A percentile compares a stretch with the other conserved stretches of the same genome.
These are phyloP conservation scores for Conchocele bisecta DNA, from an alignment of 2,888 invertebrate species.

Conservation along the genomic window DNA sequence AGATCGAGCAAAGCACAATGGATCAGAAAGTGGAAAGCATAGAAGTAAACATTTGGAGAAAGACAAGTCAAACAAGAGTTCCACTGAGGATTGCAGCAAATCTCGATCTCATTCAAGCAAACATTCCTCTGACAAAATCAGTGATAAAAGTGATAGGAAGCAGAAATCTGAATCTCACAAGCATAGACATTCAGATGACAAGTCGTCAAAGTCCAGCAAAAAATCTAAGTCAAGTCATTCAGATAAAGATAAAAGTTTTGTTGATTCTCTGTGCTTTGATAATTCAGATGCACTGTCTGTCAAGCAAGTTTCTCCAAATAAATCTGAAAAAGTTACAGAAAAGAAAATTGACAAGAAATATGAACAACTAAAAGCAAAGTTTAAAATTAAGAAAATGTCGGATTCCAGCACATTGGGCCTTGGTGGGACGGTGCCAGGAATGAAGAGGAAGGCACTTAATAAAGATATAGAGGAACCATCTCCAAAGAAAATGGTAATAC, in stretches of 20 bases:
- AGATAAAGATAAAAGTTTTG: conserved; percentile 30
- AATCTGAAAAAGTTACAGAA: conserved; percentile 9
- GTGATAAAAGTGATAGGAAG: not conserved
- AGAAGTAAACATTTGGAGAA: not conserved
- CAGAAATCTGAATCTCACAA: conserved; percentile 31
- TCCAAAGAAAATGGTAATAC: conserved; percentile 36
- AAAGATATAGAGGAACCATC: conserved; percentile 21
- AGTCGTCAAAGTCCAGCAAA: conserved; percentile 20
- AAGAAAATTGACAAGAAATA: conserved; percentile 48
- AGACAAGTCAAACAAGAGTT: not conserved
- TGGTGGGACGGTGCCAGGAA: too few species aligned
- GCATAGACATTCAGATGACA: not conserved
- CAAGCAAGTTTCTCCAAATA: conserved; percentile 2
- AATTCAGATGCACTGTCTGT: conserved; percentile 44
- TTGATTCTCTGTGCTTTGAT: conserved; percentile 59
- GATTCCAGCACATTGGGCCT: conserved; percentile 49
- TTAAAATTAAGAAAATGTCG: conserved; percentile 61
- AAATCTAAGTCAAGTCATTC: conserved; percentile 5
- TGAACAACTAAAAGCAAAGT: conserved; percentile 61
- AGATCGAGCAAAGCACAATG: not conserved
- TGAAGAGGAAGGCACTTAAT: too few species aligned
- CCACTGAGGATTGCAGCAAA: not conserved
- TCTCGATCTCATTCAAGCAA: not conserved
- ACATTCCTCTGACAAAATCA: not conserved
- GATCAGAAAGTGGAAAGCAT: not conserved